A percentile compares a stretch with the other conserved stretches of the same genome.
Conservation (phyloP, 2,888 invertebrate species). For the Ophion ventricosus region DNA sequence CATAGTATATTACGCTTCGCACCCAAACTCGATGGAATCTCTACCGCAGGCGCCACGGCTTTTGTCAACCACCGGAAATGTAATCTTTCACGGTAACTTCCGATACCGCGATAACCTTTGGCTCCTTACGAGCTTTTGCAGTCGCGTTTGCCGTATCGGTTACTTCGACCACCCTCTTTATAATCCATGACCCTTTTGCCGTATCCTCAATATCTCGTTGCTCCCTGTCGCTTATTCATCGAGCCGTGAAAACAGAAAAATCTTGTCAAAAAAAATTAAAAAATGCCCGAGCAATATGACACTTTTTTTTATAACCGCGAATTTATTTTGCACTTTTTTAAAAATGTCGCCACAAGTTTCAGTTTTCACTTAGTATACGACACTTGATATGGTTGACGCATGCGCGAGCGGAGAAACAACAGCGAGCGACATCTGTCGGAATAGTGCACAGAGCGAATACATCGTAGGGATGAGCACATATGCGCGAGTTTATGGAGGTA, state of each 20-base stretch:
- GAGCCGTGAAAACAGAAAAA: not conserved
- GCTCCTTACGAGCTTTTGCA: conserved; percentile 29
- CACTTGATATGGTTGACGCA: no score
- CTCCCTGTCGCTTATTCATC: not conserved
- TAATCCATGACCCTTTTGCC: not conserved
- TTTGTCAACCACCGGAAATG: conserved; percentile 21
- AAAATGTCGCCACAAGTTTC: no score
- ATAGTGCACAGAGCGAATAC: no score
- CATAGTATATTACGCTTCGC: not conserved
- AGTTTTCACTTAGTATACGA: no score
- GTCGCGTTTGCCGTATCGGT: conserved; percentile 43
- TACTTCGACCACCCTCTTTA: conserved; percentile 3
- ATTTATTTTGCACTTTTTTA: not conserved
- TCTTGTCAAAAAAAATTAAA: not conserved
- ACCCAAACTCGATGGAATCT: conserved; percentile 3
- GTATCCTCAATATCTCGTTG: conserved; percentile 10
- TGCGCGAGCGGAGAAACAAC: no score
- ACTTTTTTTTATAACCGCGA: not conserved
- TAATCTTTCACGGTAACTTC: conserved; percentile 57
- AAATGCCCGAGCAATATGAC: not conserved
- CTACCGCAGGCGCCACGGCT: not conserved
- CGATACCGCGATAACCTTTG: conserved; percentile 31
- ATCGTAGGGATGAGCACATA: conserved; percentile 13
- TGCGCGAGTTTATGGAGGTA: conserved; percentile 1
- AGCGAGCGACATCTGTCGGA: no score